Percentiles rank a stretch among this genome's conserved stretches.
Evolutionary conservation across 2,113 vertebrate species (phyloP).

Genomic region (Brachypteracias leptosomus): DNA sequence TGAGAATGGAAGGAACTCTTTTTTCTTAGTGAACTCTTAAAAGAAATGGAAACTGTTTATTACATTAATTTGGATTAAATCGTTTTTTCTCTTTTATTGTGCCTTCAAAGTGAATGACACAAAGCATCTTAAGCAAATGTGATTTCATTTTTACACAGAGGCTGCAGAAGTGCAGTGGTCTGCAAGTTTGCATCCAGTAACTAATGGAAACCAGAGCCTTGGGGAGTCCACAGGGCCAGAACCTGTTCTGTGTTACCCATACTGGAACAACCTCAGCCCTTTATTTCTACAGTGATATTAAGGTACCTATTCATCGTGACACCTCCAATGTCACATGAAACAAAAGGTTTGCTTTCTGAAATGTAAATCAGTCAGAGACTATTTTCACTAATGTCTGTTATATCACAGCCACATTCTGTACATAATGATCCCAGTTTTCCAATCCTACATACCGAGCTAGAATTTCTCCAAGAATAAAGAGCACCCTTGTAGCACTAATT

Average conservation of each 20-base stretch:
- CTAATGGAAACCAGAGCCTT: not conserved
- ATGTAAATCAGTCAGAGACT: not conserved
- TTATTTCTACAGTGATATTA: not conserved
- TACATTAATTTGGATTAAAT: not conserved
- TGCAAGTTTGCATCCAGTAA: not conserved
- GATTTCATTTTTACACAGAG: not conserved
- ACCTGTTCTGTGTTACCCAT: not conserved
- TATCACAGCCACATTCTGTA: not conserved
- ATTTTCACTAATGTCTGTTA: not conserved
- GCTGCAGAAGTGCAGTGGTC: not conserved
- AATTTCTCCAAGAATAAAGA: not conserved
- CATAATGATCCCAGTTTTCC: not conserved
- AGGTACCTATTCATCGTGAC: not conserved
- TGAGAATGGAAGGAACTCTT: not conserved
- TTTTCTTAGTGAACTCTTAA: not conserved
- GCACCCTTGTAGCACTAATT: not conserved
- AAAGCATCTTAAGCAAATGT: not conserved
- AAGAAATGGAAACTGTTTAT: not conserved
- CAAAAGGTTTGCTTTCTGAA: not conserved
- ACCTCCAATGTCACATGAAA: not conserved
- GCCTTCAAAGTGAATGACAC: not conserved
- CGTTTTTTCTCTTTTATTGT: not conserved
- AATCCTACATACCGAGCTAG: not conserved
- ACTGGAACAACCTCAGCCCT: not conserved
- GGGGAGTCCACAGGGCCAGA: not conserved